Conservation (phyloP, 2,113 vertebrate species). For the Lepus timidus region DNA sequence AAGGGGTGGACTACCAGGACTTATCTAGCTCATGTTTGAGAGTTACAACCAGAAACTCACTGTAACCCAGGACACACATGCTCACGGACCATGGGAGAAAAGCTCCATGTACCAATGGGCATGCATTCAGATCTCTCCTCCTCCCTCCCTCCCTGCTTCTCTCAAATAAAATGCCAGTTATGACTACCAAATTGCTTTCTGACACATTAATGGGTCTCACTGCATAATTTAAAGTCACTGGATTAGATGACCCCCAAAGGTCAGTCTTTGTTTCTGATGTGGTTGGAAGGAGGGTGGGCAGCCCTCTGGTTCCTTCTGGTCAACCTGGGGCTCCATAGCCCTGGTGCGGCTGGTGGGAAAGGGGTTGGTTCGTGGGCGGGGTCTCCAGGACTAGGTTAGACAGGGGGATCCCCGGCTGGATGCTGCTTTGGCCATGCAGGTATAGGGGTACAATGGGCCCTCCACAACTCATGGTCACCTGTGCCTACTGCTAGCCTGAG, state of each 20-base stretch:
- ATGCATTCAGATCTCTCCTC: neutral
- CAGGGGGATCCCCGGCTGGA: neutral
- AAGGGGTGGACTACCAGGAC: accelerated
- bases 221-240: neutral
- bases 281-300: neutral
- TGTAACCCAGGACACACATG: neutral
- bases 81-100: neutral
- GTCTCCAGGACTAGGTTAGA: conserved; percentile 23
- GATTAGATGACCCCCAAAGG: conserved; percentile 29
- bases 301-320: neutral
- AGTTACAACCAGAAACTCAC: neutral
- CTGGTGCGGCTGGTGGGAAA: neutral
- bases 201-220: conserved; percentile 30
- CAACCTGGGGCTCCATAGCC: neutral
- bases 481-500: conserved; percentile 79
- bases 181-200: neutral
- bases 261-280: neutral
- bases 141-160: neutral
- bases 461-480: conserved; percentile 47
- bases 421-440: conserved; percentile 72
- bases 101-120: neutral
- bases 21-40: neutral
- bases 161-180: conserved; percentile 30
- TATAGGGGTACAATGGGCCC: conserved; percentile 64
- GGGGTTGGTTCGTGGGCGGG: neutral